Evolutionary conservation across 2,797 vertebrate genomes (phyloP).

Genomic region (Mallotus villosus): DNA sequence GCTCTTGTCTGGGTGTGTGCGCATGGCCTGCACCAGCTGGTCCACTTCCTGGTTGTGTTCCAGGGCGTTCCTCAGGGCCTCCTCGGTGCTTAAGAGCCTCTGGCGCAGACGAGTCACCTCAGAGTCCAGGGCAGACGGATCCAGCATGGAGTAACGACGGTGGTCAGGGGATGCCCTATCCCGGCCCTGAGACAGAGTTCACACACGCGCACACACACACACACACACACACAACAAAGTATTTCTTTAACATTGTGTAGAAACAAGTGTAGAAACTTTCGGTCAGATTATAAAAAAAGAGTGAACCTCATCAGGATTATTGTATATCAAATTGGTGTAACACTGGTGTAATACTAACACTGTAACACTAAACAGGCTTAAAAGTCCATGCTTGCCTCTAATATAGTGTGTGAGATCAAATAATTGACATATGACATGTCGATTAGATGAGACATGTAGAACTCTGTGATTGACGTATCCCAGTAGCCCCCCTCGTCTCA

Average conservation of each 20-base stretch:
- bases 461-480: neutral
- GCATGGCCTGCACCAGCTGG: slow-evolving; percentile 91
- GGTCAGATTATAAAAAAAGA: no score
- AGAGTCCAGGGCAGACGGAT: slow-evolving; percentile 81
- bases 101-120: slow-evolving; percentile 88
- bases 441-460: neutral
- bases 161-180: slow-evolving; percentile 85
- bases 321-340: no score
- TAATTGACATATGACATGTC: neutral
- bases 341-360: no score
- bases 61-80: slow-evolving; percentile 85
- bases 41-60: slow-evolving; percentile 96
- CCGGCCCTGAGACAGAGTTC: slow-evolving; percentile 75
- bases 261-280: no score
- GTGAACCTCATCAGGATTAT: no score
- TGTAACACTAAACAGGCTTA: no score
- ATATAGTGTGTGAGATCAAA: neutral
- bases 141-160: slow-evolving; percentile 89
- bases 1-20: slow-evolving; percentile 82
- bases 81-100: slow-evolving; percentile 88
- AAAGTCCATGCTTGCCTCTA: neutral
- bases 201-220: slow-evolving; percentile 6
- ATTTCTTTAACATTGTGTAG: no score
- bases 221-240: neutral
- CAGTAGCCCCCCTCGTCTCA: slow-evolving; percentile 55